phyloP scores from a whole-genome alignment of 2,113 vertebrate species.

The Eublepharis macularius region DNA sequence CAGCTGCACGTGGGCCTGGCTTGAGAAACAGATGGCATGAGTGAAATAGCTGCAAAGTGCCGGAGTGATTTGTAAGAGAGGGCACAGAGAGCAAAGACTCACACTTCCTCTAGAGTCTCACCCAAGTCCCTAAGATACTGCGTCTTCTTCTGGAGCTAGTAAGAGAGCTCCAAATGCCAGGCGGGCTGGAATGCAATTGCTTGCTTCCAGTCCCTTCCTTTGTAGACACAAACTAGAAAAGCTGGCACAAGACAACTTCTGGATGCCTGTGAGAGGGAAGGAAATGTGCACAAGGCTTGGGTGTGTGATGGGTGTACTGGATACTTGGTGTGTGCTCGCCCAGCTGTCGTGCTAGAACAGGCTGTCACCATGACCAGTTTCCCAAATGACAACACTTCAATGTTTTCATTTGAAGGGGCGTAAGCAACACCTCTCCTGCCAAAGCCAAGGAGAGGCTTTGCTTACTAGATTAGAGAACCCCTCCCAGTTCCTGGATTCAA shows the following conservation, averaged over 20 bases:
- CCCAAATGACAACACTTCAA: neutral
- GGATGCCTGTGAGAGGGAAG: conserved; percentile 5
- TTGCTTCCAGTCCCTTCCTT: neutral
- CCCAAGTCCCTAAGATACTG: neutral
- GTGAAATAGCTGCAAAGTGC: conserved; percentile 1
- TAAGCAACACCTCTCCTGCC: neutral
- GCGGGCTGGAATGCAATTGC: neutral
- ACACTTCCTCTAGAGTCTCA: neutral
- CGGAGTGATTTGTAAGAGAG: neutral
- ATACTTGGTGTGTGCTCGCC: neutral
- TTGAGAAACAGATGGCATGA: conserved; percentile 12
- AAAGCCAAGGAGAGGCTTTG: neutral
- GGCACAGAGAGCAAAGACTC: neutral
- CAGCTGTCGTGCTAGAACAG: neutral
- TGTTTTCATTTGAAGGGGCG: neutral
- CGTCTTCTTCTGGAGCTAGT: neutral
- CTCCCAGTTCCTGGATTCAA: too few relatives aligned
- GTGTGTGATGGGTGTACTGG: neutral
- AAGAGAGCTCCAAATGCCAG: neutral
- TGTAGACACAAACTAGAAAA: neutral
- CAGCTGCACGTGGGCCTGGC: neutral
- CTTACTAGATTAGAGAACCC: neutral
- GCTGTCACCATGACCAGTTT: neutral
- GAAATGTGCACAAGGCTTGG: conserved; percentile 24
- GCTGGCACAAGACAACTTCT: neutral